Base-by-base conservation (phyloP, 2,888 invertebrate genomes). In the Tetanocera ferruginea region DNA sequence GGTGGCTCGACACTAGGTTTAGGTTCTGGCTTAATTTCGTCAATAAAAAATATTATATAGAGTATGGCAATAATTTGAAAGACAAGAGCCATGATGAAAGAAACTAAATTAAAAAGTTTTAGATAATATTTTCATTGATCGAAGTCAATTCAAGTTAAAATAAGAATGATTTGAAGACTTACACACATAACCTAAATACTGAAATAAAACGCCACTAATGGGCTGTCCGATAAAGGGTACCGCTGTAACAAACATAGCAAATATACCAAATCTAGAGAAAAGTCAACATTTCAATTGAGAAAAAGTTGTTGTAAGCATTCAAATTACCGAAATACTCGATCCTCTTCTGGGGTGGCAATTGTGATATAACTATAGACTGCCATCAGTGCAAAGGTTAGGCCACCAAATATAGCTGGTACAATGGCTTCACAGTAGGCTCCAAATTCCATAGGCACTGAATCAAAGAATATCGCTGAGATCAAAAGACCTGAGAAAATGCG, bases 281-380 rank as follows among this genome's bases (percentile, higher is more conserved):
- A 43, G 43, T 43, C 14, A 43, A 11, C 11, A 43, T 2, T 6
- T 43, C 14, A 4, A 31, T 43, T 14, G 14, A 43, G 2, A 14
- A 37, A 43, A 14, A 11, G 1, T 11, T 43, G 11, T 11, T 43
- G 2, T 11, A 11, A 11, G 11, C 11, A 43, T 43, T 5, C 28
- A 11, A 75, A 62, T 78, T 77, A 86, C 81, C 90, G 85, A 73
- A 90, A 89, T 4, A 89, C 83, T 49, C 90, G 85, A 83, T 90
- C 89, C 67, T 88, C 82, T 77, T 90, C 90, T 1, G 88, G 88
- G 11, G 89, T 90, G 6, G 89, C 85, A 62, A 87, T 86, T 1
- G 89, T 90, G 34, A 90, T 88, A 67, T 90, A 90, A 82, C 89
- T 90, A 67, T 89, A 90, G 6, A 89, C 84, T 6, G 89, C 90